Conservation (phyloP, 2,113 vertebrate genomes). For the Petroica traversi region DNA sequence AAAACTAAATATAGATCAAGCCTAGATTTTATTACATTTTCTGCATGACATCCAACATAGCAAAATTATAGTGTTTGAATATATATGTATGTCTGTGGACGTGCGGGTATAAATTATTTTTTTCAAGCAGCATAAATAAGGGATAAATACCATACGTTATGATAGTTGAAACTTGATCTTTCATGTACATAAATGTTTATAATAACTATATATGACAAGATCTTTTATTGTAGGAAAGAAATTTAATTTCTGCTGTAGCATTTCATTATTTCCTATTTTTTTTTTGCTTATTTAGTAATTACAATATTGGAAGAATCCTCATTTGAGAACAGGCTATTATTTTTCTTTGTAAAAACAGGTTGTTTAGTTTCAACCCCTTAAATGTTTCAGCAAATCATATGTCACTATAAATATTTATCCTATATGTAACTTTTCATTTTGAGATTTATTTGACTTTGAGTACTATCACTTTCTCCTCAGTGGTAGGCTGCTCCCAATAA, state of each 20-base stretch:
- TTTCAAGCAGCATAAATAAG: not conserved
- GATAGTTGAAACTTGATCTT: not conserved
- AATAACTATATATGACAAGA: not conserved
- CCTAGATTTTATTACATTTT: not conserved
- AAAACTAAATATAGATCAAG: not conserved
- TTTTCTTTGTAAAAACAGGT: not conserved
- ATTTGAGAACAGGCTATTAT: not conserved
- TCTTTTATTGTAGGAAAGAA: not conserved
- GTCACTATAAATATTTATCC: not conserved
- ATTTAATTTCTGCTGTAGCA: not conserved
- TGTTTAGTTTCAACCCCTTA: not conserved
- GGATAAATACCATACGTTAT: not conserved
- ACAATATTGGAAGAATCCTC: not conserved
- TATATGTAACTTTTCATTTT: not conserved
- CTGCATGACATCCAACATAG: not conserved
- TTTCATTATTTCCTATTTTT: not conserved
- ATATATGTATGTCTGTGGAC: not conserved
- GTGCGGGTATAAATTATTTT: not conserved
- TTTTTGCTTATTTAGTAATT: not conserved
- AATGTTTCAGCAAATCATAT: not conserved
- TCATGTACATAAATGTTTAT: not conserved
- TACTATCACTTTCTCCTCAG: not conserved
- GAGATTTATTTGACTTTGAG: not conserved
- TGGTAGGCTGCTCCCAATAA: not conserved
- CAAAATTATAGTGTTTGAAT: not conserved